Evolutionary conservation across 2,888 invertebrate genomes (phyloP).

Genomic region (Agrochola litura): DNA sequence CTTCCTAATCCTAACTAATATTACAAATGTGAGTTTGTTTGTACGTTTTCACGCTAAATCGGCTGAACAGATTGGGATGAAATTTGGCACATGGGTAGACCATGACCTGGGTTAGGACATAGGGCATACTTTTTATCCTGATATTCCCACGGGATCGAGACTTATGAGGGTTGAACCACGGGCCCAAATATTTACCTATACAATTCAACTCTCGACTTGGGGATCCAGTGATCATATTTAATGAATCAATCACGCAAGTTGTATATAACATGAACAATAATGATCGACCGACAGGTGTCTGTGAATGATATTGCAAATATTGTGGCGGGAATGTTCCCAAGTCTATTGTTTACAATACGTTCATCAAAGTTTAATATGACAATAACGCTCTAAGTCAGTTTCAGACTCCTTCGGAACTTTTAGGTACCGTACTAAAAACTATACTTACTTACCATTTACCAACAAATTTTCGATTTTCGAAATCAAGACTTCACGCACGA

Average conservation of each 20-base stretch:
- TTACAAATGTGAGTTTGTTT: too few species aligned
- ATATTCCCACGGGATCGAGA: too few species aligned
- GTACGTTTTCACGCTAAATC: too few species aligned
- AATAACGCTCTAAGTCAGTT: not conserved
- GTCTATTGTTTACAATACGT: conserved; percentile 7
- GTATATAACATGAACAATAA: conserved; percentile 3
- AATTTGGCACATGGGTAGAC: too few species aligned
- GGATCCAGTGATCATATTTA: not conserved
- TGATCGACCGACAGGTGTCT: conserved; percentile 1
- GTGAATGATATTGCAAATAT: conserved; percentile 10
- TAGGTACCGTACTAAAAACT: not conserved
- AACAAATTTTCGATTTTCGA: not conserved
- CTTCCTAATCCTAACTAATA: too few species aligned
- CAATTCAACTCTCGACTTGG: not conserved
- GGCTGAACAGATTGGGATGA: too few species aligned
- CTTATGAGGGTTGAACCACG: too few species aligned
- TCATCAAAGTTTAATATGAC: not conserved
- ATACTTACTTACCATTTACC: not conserved
- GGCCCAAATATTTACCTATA: not conserved
- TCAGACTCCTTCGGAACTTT: not conserved
- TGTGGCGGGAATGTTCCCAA: not conserved
- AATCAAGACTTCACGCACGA: conserved; percentile 25
- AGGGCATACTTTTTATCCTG: too few species aligned
- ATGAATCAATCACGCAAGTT: conserved; percentile 12
- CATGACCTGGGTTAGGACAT: too few species aligned